phyloP scores from a whole-genome alignment of 1,140 invertebrate species.

The Holotrichia oblita region DNA sequence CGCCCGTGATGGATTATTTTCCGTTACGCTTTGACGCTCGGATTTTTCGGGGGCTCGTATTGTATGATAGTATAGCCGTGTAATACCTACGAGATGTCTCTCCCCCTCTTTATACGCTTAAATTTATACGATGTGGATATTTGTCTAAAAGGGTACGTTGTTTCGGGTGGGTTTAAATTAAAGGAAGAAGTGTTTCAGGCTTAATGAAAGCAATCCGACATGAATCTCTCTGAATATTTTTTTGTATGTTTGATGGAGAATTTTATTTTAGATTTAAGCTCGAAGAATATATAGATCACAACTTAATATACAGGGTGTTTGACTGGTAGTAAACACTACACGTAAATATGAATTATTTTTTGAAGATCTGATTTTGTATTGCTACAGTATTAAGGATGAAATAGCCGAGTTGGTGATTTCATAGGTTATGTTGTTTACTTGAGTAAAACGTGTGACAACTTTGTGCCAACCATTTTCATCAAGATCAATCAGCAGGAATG shows the following conservation, averaged over 20 bases:
- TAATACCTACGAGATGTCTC: background rate
- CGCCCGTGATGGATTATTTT: slow-evolving; percentile 7
- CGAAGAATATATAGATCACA: too few species aligned
- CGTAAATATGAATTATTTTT: too few species aligned
- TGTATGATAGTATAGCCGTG: background rate
- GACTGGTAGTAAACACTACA: too few species aligned
- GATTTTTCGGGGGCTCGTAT: background rate
- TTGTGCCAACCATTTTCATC: too few species aligned
- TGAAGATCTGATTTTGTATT: too few species aligned
- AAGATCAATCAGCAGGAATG: too few species aligned
- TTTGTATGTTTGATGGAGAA: background rate
- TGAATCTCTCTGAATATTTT: background rate
- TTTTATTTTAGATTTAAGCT: background rate
- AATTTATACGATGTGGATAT: background rate
- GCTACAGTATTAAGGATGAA: too few species aligned
- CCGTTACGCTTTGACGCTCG: background rate
- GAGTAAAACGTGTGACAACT: too few species aligned
- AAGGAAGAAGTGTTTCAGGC: background rate
- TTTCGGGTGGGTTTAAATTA: background rate
- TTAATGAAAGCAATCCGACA: too few species aligned
- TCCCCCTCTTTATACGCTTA: background rate
- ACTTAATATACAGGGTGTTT: too few species aligned
- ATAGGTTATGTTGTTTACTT: too few species aligned
- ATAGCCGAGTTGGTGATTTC: too few species aligned
- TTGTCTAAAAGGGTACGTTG: background rate